phyloP scores from a whole-genome alignment of 1,140 invertebrate genomes.

The Cyphomyrmex costatus region DNA sequence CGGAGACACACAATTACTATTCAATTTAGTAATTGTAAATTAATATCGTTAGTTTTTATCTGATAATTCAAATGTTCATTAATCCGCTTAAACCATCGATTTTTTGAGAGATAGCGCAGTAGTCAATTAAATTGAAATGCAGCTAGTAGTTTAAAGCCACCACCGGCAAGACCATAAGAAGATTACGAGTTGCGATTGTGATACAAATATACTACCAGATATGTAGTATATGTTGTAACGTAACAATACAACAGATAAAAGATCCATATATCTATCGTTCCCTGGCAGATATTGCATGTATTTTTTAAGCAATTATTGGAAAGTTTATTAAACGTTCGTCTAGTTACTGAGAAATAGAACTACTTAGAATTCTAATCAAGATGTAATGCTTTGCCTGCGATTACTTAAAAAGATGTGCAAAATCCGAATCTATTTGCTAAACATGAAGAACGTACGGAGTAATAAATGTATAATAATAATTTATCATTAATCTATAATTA shows the following conservation, averaged over 20 bases:
- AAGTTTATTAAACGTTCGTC: too few species aligned
- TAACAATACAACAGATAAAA: background rate
- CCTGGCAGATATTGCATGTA: too few species aligned
- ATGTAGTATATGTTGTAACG: background rate
- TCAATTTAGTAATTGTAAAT: background rate
- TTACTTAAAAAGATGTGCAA: too few species aligned
- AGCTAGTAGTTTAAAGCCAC: background rate
- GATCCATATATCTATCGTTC: background rate
- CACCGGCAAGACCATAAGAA: background rate
- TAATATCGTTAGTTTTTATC: background rate
- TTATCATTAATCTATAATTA: too few species aligned
- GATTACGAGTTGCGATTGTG: background rate
- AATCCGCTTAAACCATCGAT: background rate
- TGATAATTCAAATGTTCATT: background rate
- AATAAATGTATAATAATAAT: too few species aligned
- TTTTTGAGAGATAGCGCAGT: background rate
- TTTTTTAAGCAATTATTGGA: too few species aligned
- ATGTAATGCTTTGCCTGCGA: too few species aligned
- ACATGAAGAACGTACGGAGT: too few species aligned
- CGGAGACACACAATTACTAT: background rate
- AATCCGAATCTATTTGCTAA: too few species aligned
- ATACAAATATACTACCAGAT: background rate
- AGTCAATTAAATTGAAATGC: conserved; percentile 18
- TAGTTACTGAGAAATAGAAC: too few species aligned
- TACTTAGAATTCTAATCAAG: too few species aligned